These are phyloP conservation scores for Centruroides sculpturatus DNA, from an alignment of 1,140 invertebrate genomes.

Conservation along the genomic window DNA sequence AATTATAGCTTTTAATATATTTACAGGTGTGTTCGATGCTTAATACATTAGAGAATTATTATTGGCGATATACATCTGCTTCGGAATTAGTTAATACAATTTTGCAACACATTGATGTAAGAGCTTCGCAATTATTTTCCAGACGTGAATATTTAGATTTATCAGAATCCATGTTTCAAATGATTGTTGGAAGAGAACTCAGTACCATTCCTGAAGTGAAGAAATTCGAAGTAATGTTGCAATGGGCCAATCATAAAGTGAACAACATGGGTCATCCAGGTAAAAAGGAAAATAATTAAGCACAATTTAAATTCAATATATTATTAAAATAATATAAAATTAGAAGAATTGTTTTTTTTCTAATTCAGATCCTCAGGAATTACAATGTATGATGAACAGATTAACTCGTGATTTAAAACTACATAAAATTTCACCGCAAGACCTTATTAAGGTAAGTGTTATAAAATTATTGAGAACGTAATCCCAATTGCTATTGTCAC, in stretches of 20 bases:
- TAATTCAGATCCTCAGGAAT: slow-evolving; percentile 8
- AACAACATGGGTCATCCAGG: slow-evolving; percentile 9
- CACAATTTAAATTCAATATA: neutral
- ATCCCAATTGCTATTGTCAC: neutral
- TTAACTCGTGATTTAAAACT: slow-evolving; percentile 74
- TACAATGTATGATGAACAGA: slow-evolving; percentile 28
- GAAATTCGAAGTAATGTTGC: slow-evolving; percentile 86
- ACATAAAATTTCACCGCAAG: slow-evolving; percentile 78
- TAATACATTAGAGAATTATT: slow-evolving; percentile 82
- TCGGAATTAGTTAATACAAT: slow-evolving; percentile 90
- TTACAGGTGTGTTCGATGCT: slow-evolving; percentile 72
- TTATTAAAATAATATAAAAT: neutral
- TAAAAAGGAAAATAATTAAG: slow-evolving; percentile 42
- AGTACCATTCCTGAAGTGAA: slow-evolving; percentile 67
- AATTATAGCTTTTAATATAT: too few species aligned
- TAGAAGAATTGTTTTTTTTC: neutral
- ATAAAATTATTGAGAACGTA: neutral
- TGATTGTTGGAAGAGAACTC: slow-evolving; percentile 76
- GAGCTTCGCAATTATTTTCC: slow-evolving; percentile 62
- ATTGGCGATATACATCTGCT: slow-evolving; percentile 86
- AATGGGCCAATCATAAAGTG: slow-evolving; percentile 73
- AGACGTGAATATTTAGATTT: slow-evolving; percentile 66
- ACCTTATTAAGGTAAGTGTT: slow-evolving; percentile 60
- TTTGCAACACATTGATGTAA: slow-evolving; percentile 70
- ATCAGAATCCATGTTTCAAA: slow-evolving; percentile 86